A percentile compares a stretch with the other conserved stretches of the same genome.
Conservation (phyloP, 2,797 vertebrate species). For the Channa striata region DNA sequence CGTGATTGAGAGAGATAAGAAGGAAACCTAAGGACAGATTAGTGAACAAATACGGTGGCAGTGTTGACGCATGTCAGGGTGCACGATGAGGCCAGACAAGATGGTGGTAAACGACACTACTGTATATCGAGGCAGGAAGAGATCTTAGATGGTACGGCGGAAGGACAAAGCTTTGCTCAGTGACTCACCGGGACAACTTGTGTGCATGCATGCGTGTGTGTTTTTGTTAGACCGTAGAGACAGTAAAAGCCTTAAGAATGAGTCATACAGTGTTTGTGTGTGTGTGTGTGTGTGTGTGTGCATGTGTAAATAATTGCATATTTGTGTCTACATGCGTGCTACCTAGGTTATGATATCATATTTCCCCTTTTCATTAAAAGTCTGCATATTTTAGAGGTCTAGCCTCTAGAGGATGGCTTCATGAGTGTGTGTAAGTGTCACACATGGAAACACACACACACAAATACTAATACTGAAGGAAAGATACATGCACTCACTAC, state of each 20-base stretch:
- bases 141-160: slow-evolving; percentile 36
- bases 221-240: neutral
- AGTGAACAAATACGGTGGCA: slow-evolving; percentile 13
- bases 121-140: slow-evolving; percentile 28
- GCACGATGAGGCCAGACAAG: slow-evolving; percentile 1
- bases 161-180: slow-evolving; percentile 44
- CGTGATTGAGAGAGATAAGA: too few relatives aligned
- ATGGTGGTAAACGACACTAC: slow-evolving; percentile 19
- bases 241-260: neutral
- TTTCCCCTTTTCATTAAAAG: slow-evolving; percentile 33
- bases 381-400: slow-evolving; percentile 39
- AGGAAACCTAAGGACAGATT: too few relatives aligned
- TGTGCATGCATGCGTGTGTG: slow-evolving; percentile 34
- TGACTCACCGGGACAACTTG: slow-evolving; percentile 56
- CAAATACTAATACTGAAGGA: slow-evolving; percentile 4
- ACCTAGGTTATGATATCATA: slow-evolving; percentile 22
- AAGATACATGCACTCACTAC: neutral
- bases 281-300: neutral
- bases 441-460: slow-evolving; percentile 3
- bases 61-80: slow-evolving; percentile 1
- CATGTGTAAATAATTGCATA: slow-evolving; percentile 42
- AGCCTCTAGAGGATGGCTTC: slow-evolving; percentile 14
- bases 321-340: slow-evolving; percentile 33
- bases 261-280: slow-evolving; percentile 14
- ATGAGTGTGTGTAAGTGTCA: slow-evolving; percentile 1